Conservation (phyloP, 1,140 invertebrate genomes). For the Ips nitidus region DNA sequence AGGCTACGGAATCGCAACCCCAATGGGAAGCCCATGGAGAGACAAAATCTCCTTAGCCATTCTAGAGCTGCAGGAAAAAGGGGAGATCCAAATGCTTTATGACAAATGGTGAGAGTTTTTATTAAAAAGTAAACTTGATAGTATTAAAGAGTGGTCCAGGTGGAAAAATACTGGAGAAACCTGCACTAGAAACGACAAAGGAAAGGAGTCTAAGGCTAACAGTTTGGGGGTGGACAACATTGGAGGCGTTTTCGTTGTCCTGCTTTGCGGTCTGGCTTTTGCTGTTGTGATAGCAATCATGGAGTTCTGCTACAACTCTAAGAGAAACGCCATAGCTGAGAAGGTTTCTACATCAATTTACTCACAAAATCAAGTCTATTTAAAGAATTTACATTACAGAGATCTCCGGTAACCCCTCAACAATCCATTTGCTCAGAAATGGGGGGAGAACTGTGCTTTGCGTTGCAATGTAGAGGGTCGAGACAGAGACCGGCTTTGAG, state of each 20-base stretch:
- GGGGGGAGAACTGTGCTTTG: constrained; percentile 78
- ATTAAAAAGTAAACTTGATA: not conserved
- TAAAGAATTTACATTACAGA: constrained; percentile 23
- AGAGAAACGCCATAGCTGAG: constrained; percentile 67
- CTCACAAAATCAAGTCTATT: not conserved
- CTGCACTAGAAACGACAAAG: constrained; percentile 86
- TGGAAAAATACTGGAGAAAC: constrained; percentile 95
- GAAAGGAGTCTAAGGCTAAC: constrained; percentile 74
- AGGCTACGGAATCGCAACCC: constrained; percentile 82
- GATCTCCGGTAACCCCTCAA: constrained; percentile 53
- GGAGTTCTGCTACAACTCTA: constrained; percentile 82
- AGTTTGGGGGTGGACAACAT: constrained; percentile 88
- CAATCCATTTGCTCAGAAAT: constrained; percentile 82
- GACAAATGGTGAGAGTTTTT: constrained; percentile 67
- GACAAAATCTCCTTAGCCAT: constrained; percentile 95
- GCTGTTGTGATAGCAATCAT: constrained; percentile 75
- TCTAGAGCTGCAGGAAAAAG: constrained; percentile 93
- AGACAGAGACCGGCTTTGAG: constrained; percentile 63
- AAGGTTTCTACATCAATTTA: constrained; percentile 56
- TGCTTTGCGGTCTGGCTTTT: constrained; percentile 69
- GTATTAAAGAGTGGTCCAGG: not conserved
- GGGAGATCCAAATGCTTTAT: constrained; percentile 91
- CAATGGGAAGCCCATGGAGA: constrained; percentile 89
- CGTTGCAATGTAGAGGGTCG: constrained; percentile 70
- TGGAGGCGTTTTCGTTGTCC: constrained; percentile 77